Conservation (phyloP, 1,140 invertebrate genomes). For the Pollicipes pollicipes region DNA sequence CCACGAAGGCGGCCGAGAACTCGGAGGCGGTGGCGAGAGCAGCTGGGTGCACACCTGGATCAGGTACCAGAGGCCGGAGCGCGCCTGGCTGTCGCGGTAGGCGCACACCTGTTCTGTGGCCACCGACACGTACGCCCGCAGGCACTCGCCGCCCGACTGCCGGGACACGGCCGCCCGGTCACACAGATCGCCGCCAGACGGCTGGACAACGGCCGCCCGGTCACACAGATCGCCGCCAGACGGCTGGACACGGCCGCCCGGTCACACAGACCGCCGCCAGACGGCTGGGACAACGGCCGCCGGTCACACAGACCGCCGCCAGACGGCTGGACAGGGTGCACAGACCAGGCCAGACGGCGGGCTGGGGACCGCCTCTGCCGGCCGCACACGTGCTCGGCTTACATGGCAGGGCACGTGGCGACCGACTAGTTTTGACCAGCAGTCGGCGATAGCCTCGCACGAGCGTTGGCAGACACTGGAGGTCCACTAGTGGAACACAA, state of each 20-base stretch:
- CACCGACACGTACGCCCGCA: slow-evolving; percentile 47
- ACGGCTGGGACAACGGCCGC: no score
- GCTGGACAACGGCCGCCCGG: no score
- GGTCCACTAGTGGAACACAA: no score
- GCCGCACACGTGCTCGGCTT: not conserved
- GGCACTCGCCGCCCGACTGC: slow-evolving; percentile 52
- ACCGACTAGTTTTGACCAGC: no score
- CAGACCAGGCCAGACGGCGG: not conserved
- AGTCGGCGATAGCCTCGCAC: no score
- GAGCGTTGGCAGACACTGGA: no score
- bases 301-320: not conserved
- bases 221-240: no score
- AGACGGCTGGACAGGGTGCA: not conserved
- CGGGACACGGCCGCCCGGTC: no score
- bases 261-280: no score
- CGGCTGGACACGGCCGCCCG: no score
- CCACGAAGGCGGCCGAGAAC: slow-evolving; percentile 50
- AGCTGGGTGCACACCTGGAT: slow-evolving; percentile 48
- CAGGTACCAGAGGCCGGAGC: slow-evolving; percentile 43
- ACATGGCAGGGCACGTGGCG: no score
- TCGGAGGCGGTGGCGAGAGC: slow-evolving; percentile 46
- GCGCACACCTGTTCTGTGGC: slow-evolving; percentile 38
- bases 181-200: no score
- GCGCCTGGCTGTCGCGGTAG: slow-evolving; percentile 30
- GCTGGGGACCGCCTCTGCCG: not conserved